Conservation (phyloP, 1,140 invertebrate species). For the Papilio aristodemus region DNA sequence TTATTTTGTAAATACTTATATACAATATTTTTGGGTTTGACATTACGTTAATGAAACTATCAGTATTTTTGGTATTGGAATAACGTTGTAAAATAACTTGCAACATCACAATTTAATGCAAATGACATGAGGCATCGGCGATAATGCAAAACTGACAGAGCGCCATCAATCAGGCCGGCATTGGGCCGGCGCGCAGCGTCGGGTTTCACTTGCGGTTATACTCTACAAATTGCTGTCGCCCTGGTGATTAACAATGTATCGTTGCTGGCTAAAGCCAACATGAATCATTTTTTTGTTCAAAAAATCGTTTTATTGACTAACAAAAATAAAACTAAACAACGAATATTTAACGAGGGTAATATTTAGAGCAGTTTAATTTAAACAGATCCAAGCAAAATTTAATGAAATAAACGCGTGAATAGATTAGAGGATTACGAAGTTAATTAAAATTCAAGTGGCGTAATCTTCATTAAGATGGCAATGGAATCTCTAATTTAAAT, state of each 20-base stretch:
- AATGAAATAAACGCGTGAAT: constrained; percentile 24
- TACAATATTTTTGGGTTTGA: too few species aligned
- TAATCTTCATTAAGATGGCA: constrained; percentile 22
- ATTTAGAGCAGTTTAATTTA: constrained; percentile 7
- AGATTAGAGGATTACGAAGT: constrained; percentile 15
- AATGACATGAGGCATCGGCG: constrained; percentile 49
- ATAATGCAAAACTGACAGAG: constrained; percentile 66
- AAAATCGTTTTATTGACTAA: background rate
- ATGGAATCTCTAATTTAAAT: constrained; percentile 17
- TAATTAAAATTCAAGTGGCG: constrained; percentile 21
- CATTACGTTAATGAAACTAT: too few species aligned
- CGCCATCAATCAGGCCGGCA: constrained; percentile 66
- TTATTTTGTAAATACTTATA: too few species aligned
- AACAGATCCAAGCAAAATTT: constrained; percentile 21
- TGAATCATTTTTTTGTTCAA: background rate
- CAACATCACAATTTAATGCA: constrained; percentile 20
- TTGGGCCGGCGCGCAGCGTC: constrained; percentile 58
- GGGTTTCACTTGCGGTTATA: constrained; percentile 68
- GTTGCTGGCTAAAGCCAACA: constrained; percentile 32
- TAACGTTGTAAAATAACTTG: constrained; percentile 16
- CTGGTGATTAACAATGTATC: constrained; percentile 48
- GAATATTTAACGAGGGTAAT: background rate
- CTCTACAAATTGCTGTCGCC: constrained; percentile 66
- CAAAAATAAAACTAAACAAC: background rate
- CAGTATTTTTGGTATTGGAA: background rate